Conservation (phyloP, 2,888 invertebrate species). For the Andrena flavipes region DNA sequence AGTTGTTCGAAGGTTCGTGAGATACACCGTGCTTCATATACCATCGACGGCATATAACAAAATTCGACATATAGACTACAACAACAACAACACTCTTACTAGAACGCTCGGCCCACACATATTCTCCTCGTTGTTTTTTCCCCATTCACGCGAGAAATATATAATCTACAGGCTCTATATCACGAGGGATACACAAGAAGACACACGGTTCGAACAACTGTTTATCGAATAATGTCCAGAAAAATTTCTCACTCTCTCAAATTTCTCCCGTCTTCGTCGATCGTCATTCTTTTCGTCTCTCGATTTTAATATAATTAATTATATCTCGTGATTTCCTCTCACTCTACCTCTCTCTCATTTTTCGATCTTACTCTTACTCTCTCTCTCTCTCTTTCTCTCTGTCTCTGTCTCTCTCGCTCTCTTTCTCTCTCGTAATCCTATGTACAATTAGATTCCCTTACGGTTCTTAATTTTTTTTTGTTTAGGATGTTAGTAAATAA, state of each 20-base stretch:
- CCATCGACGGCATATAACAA: slow-evolving; percentile 68
- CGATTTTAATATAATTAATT: slow-evolving; percentile 43
- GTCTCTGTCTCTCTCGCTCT: slow-evolving; percentile 9
- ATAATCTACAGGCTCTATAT: slow-evolving; percentile 60
- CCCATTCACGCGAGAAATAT: slow-evolving; percentile 49
- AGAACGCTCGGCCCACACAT: slow-evolving; percentile 75
- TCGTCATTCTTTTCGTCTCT: slow-evolving; percentile 11
- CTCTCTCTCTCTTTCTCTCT: slow-evolving; percentile 8
- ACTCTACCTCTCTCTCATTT: slow-evolving; percentile 21
- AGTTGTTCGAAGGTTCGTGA: slow-evolving; percentile 55
- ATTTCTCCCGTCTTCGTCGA: slow-evolving; percentile 39
- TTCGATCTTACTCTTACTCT: slow-evolving; percentile 30
- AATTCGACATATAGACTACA: slow-evolving; percentile 75
- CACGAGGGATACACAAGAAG: slow-evolving; percentile 48
- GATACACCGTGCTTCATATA: slow-evolving; percentile 54
- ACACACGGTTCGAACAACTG: slow-evolving; percentile 1
- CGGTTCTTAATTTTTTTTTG: slow-evolving; percentile 36
- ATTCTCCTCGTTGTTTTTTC: slow-evolving; percentile 43
- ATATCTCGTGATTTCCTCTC: slow-evolving; percentile 35
- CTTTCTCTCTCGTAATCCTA: slow-evolving; percentile 59
- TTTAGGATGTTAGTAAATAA: slow-evolving; percentile 78
- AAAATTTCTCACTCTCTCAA: slow-evolving; percentile 4
- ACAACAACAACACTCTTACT: slow-evolving; percentile 70
- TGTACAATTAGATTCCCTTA: slow-evolving; percentile 71
- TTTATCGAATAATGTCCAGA: neutral